These are phyloP conservation scores for Aegithalos caudatus DNA, from an alignment of 2,113 vertebrate genomes.

Conservation along the genomic window DNA sequence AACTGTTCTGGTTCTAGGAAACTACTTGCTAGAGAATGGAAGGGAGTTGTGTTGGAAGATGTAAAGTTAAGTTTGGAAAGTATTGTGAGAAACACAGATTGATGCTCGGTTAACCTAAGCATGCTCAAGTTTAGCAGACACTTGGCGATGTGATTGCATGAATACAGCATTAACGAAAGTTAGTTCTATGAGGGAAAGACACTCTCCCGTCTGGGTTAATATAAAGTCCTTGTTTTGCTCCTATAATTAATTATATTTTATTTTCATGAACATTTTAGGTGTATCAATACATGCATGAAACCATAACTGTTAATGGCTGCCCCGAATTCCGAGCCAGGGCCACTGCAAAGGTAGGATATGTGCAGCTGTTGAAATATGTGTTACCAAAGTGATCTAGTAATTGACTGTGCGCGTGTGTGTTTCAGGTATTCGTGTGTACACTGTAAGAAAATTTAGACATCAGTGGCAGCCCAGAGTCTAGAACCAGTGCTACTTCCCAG, in stretches of 20 bases:
- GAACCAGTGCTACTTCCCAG: conserved; percentile 85
- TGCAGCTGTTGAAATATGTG: conserved; percentile 65
- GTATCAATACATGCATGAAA: conserved; percentile 99
- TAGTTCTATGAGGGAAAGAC: background rate
- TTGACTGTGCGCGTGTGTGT: conserved; percentile 85
- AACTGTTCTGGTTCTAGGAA: background rate
- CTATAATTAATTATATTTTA: conserved; percentile 50
- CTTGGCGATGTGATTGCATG: background rate
- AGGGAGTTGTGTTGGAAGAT: background rate
- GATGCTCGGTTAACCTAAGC: background rate
- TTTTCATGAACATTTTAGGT: conserved; percentile 82
- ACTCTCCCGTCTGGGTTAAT: background rate
- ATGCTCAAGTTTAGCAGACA: background rate
- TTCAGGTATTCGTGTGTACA: conserved; percentile 87
- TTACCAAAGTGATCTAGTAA: conserved; percentile 75
- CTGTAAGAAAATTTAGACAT: conserved; percentile 88
- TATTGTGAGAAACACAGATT: background rate
- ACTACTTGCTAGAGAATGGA: background rate
- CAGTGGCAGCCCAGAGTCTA: conserved; percentile 87
- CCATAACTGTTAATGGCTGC: conserved; percentile 96
- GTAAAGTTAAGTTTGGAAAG: background rate
- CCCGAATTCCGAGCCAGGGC: conserved; percentile 97
- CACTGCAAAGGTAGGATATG: conserved; percentile 91
- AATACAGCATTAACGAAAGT: background rate
- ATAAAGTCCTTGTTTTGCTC: conserved; percentile 35